Conservation (phyloP, 2,888 invertebrate species). For the Perizoma affinitatum region DNA sequence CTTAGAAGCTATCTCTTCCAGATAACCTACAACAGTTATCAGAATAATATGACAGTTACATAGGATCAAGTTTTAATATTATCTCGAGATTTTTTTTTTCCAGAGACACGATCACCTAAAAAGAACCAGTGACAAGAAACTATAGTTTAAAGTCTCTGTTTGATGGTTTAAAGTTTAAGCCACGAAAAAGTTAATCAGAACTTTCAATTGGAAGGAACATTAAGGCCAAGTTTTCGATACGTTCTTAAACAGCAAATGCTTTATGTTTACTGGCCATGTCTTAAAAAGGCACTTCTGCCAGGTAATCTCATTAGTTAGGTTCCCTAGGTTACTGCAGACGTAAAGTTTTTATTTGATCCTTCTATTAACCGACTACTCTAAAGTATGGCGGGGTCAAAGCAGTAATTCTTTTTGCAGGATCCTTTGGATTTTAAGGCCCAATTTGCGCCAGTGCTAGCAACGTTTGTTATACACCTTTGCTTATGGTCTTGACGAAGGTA, state of each 20-base stretch:
- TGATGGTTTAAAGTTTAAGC: background rate
- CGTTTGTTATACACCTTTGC: too few species aligned
- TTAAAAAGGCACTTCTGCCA: conserved; percentile 27
- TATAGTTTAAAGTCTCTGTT: too few species aligned
- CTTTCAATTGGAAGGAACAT: conserved; percentile 1
- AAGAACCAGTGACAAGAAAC: too few species aligned
- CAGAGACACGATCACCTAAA: too few species aligned
- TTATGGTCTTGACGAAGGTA: too few species aligned
- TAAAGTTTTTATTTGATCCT: conserved; percentile 33
- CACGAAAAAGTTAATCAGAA: conserved; percentile 13
- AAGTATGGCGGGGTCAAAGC: background rate
- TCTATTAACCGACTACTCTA: conserved; percentile 16
- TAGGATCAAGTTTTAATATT: too few species aligned
- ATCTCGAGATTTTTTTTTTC: too few species aligned
- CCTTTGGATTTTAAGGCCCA: background rate
- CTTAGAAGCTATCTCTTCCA: too few species aligned
- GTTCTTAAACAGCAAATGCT: conserved; percentile 21
- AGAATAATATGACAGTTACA: too few species aligned
- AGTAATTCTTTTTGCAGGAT: background rate
- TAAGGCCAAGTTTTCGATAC: background rate
- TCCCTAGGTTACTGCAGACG: conserved; percentile 25
- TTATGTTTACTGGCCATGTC: conserved; percentile 29
- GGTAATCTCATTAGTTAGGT: conserved; percentile 28
- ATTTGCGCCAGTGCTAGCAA: too few species aligned
- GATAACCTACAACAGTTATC: too few species aligned